Evolutionary conservation across 2,113 vertebrate species (phyloP).

Genomic region (Apodemus speciosus): DNA sequence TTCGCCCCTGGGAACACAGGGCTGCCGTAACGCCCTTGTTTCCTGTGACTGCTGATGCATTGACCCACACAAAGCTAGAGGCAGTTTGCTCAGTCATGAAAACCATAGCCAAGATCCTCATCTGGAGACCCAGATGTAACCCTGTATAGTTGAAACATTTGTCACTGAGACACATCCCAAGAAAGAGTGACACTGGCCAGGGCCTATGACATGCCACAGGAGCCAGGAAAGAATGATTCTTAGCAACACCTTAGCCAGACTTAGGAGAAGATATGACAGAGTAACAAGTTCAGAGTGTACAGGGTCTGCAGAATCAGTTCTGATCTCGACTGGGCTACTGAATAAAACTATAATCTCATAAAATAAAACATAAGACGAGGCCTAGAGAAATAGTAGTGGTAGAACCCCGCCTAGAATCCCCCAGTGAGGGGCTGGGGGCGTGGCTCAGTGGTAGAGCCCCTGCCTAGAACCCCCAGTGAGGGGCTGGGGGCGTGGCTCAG

Average conservation of each 20-base stretch:
- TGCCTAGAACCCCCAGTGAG: not conserved
- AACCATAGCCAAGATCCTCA: not conserved
- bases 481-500: not conserved
- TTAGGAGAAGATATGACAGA: not conserved
- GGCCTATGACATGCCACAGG: not conserved
- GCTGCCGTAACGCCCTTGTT: accelerated
- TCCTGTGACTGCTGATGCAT: accelerated
- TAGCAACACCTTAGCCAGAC: not conserved
- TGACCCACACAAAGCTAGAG: not conserved
- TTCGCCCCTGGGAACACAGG: not conserved
- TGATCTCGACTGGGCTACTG: not conserved
- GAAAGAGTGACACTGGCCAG: not conserved
- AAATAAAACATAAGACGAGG: not conserved
- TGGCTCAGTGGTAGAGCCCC: not conserved
- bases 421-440: not conserved
- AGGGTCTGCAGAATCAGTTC: not conserved
- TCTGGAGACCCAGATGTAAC: not conserved
- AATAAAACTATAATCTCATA: not conserved
- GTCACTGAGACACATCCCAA: not conserved
- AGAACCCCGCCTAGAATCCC: not conserved
- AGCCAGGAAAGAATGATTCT: not conserved
- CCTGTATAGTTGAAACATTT: not conserved
- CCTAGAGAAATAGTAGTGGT: not conserved
- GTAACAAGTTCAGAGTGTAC: not conserved
- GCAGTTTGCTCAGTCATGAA: not conserved